Base-by-base conservation (phyloP, 2,888 invertebrate species). In the Heterodera filipjevi region DNA sequence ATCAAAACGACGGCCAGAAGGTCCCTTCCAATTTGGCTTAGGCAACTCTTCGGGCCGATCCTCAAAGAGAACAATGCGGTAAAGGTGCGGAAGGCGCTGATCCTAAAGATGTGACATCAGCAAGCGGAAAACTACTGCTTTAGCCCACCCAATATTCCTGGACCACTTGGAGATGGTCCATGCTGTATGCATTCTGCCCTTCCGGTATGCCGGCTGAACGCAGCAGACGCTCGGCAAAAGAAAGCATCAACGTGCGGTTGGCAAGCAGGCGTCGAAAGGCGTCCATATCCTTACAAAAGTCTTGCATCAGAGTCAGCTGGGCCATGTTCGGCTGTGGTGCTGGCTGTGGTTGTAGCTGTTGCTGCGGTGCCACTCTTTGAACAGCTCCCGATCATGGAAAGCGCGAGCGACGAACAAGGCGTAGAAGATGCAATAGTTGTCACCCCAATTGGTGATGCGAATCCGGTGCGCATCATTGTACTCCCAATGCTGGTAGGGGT, bases 341-440 rank as follows among this genome's bases (percentile, higher is more conserved):
- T 0, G 14, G 35, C 22, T 27, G 16, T 12, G 32, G 6, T 0
- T 33, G 33, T n/a, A n/a, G n/a, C n/a, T n/a, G n/a, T n/a, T n/a
- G n/a, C n/a, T n/a, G n/a, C n/a, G n/a, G n/a, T n/a, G n/a, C 66
- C 32, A 66, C 1, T 32, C 66, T 19, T 14, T 66, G 66, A 66
- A 66, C 33, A 59, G 22, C 22, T n/a, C n/a, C 6, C 6, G 22
- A n/a, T 59, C 59, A n/a, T 59, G 59, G 22, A n/a, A 59, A 3
- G 59, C 22, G n/a, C 66, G 16, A 12, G 66, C 66, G 1, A 6
- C 35, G 14, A 66, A n/a, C 2, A 59, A 22, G 10, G 66, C 66
- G 22, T 66, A 22, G 66, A 66, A 66, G 3, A 66, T 30, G 14
- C 66, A 66, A 32, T 66, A 66, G 16, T 35, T 66, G 66, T 66